These are phyloP conservation scores for Apodemia hepburni DNA, from an alignment of 2,888 invertebrate species.

Conservation along the genomic window DNA sequence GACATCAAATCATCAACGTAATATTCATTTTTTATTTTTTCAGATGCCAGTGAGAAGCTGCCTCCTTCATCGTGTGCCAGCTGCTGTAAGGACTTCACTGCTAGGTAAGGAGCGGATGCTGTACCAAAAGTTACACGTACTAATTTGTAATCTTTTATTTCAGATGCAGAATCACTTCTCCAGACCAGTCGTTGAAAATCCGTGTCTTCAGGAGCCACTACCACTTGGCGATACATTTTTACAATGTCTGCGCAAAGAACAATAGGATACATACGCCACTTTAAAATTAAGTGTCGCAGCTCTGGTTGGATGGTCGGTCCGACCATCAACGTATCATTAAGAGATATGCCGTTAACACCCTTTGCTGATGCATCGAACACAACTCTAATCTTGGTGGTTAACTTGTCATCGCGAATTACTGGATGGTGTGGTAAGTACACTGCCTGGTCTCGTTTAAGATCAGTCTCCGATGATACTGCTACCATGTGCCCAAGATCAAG, in stretches of 20 bases:
- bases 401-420: slow-evolving; percentile 33
- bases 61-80: neutral
- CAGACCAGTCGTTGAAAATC: neutral
- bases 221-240: neutral
- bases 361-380: slow-evolving; percentile 31
- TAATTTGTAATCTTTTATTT: slow-evolving; percentile 7
- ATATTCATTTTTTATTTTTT: slow-evolving; percentile 9
- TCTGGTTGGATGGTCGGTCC: slow-evolving; percentile 7
- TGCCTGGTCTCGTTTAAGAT: neutral
- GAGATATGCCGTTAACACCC: neutral
- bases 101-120: slow-evolving; percentile 16
- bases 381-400: slow-evolving; percentile 35
- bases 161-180: neutral
- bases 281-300: neutral
- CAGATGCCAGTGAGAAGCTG: slow-evolving; percentile 1
- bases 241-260: neutral
- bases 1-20: slow-evolving; percentile 23
- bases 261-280: neutral
- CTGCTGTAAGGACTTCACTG: slow-evolving; percentile 5
- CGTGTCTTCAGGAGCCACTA: slow-evolving; percentile 3
- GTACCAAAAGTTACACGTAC: neutral
- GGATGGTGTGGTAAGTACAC: slow-evolving; percentile 39
- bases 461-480: neutral
- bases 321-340: neutral
- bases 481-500: slow-evolving; percentile 17